Evolutionary conservation across 2,888 invertebrate genomes (phyloP).

Genomic region (Uloborus plumipes): DNA sequence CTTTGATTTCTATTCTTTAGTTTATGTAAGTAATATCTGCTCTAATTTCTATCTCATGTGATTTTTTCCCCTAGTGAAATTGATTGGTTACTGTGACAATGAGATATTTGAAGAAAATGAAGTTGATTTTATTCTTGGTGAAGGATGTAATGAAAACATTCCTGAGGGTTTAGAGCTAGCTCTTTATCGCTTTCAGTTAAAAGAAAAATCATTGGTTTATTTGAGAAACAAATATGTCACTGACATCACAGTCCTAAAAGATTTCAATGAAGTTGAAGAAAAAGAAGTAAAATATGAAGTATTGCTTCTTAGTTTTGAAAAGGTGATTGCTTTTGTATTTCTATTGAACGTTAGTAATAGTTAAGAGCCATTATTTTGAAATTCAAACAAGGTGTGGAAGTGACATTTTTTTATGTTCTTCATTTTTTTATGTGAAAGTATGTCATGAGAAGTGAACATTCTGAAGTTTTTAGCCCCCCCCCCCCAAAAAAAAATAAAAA

Average conservation of each 20-base stretch:
- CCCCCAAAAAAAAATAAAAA: too few species aligned
- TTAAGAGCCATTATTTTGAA: too few species aligned
- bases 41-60: not conserved
- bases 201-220: slow-evolving; percentile 82
- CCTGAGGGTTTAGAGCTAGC: slow-evolving; percentile 87
- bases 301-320: slow-evolving; percentile 86
- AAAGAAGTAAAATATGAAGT: slow-evolving; percentile 85
- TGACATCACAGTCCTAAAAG: slow-evolving; percentile 79
- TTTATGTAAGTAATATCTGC: too few species aligned
- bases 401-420: too few species aligned
- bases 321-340: slow-evolving; percentile 72
- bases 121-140: slow-evolving; percentile 86
- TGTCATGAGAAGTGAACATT: too few species aligned
- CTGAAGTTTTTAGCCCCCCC: too few species aligned
- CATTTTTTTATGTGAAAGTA: too few species aligned
- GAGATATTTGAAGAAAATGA: slow-evolving; percentile 84
- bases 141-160: slow-evolving; percentile 82
- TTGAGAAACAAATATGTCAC: slow-evolving; percentile 86
- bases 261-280: slow-evolving; percentile 83
- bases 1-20: not conserved
- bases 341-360: not conserved
- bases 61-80: slow-evolving; percentile 77
- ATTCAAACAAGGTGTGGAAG: too few species aligned
- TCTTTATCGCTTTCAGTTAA: slow-evolving; percentile 83
- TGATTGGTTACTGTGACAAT: slow-evolving; percentile 79